Evolutionary conservation across 2,797 vertebrate genomes (phyloP).

Genomic region (Antennarius maculatus): DNA sequence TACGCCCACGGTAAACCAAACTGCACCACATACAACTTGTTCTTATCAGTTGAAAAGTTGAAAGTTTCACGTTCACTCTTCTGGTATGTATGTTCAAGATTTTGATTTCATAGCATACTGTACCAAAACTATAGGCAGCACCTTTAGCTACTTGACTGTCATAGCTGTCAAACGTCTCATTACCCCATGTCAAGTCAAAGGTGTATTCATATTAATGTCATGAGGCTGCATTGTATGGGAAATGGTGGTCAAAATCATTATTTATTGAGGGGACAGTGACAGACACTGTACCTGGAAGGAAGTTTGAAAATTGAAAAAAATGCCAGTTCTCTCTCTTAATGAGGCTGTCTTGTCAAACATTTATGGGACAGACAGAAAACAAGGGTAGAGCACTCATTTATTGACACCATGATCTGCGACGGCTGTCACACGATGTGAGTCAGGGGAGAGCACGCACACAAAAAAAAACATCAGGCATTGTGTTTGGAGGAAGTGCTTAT

Average conservation of each 20-base stretch:
- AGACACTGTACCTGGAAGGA: constrained; percentile 65
- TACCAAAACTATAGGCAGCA: constrained; percentile 52
- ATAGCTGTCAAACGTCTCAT: constrained; percentile 72
- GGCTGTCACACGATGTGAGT: constrained; percentile 67
- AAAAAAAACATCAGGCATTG: constrained; percentile 47
- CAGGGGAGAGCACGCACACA: constrained; percentile 42
- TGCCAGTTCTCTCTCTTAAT: constrained; percentile 69
- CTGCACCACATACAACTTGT: constrained; percentile 10
- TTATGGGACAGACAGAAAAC: constrained; percentile 73
- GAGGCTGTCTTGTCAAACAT: constrained; percentile 77
- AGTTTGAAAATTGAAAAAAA: constrained; percentile 64
- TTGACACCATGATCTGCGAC: constrained; percentile 64
- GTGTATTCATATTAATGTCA: constrained; percentile 73
- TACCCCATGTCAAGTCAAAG: constrained; percentile 73
- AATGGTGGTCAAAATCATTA: constrained; percentile 65
- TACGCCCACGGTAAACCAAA: constrained; percentile 13
- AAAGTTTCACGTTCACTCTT: constrained; percentile 38
- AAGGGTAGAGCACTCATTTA: constrained; percentile 60
- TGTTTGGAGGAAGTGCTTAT: constrained; percentile 72
- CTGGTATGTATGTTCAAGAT: constrained; percentile 41
- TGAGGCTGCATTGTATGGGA: constrained; percentile 56
- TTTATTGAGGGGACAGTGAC: constrained; percentile 75
- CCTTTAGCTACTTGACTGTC: constrained; percentile 65
- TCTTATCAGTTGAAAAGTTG: constrained; percentile 30
- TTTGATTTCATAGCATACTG: constrained; percentile 59